phyloP scores from a whole-genome alignment of 1,140 invertebrate genomes.

The Aporrectodea caliginosa region DNA sequence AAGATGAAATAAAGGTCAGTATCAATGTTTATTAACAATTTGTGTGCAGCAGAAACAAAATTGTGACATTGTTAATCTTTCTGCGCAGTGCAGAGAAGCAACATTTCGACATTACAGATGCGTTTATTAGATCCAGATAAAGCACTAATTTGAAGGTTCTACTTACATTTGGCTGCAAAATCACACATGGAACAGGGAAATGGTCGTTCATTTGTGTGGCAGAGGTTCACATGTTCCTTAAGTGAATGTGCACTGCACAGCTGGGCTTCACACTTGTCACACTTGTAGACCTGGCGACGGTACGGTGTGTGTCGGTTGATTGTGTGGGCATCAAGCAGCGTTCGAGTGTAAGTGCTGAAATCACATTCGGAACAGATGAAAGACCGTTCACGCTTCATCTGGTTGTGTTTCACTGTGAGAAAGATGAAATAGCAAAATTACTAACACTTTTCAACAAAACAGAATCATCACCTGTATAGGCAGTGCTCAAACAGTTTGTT shows the following conservation, averaged over 20 bases:
- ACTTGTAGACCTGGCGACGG: not conserved
- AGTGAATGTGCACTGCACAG: not conserved
- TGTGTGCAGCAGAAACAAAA: too few species aligned
- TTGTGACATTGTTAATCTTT: too few species aligned
- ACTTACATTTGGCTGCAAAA: conserved; percentile 1
- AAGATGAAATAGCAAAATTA: too few species aligned
- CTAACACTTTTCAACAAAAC: too few species aligned
- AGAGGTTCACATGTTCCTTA: not conserved
- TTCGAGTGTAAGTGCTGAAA: not conserved
- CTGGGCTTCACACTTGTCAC: not conserved
- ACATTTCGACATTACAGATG: too few species aligned
- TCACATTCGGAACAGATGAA: not conserved
- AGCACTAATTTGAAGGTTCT: too few species aligned
- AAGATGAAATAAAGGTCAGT: too few species aligned
- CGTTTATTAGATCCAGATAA: too few species aligned
- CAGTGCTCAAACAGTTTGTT: too few species aligned
- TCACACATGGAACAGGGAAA: not conserved
- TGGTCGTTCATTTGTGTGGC: not conserved
- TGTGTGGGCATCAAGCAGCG: not conserved
- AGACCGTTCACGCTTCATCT: not conserved
- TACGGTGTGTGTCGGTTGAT: not conserved
- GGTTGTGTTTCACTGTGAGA: not conserved
- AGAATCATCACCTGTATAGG: too few species aligned
- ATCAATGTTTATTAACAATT: too few species aligned
- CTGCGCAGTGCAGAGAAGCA: too few species aligned